Evolutionary conservation across 1,140 invertebrate species (phyloP).

Genomic region (Maconellicoccus hirsutus): DNA sequence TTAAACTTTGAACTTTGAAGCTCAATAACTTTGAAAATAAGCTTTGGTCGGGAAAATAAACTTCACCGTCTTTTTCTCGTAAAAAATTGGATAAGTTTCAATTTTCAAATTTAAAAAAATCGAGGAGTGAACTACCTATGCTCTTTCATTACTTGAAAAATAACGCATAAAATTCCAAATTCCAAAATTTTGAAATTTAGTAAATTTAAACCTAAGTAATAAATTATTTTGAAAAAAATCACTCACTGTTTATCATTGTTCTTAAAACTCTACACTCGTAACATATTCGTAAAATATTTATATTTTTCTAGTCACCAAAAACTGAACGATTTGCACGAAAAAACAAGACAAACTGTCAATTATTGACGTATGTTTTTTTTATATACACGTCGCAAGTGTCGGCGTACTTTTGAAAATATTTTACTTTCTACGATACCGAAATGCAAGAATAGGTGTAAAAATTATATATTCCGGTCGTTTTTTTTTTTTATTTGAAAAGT

Average conservation of each 20-base stretch:
- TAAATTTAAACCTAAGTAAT: not conserved
- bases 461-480: conserved; percentile 4
- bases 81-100: no score
- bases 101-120: no score
- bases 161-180: no score
- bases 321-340: not conserved
- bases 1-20: no score
- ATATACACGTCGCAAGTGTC: not conserved
- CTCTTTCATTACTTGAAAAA: no score
- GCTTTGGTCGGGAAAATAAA: no score
- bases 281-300: not conserved
- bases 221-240: not conserved
- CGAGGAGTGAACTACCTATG: no score
- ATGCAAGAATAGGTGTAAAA: not conserved
- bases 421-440: not conserved
- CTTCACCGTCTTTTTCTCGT: no score
- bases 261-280: not conserved
- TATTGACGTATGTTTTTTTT: not conserved
- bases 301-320: not conserved
- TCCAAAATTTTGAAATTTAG: no score
- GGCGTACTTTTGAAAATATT: not conserved
- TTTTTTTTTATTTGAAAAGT: not conserved
- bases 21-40: no score
- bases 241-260: not conserved
- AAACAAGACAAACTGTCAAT: not conserved